Conservation (phyloP, 2,888 invertebrate species). For the Parnassius smintheus region DNA sequence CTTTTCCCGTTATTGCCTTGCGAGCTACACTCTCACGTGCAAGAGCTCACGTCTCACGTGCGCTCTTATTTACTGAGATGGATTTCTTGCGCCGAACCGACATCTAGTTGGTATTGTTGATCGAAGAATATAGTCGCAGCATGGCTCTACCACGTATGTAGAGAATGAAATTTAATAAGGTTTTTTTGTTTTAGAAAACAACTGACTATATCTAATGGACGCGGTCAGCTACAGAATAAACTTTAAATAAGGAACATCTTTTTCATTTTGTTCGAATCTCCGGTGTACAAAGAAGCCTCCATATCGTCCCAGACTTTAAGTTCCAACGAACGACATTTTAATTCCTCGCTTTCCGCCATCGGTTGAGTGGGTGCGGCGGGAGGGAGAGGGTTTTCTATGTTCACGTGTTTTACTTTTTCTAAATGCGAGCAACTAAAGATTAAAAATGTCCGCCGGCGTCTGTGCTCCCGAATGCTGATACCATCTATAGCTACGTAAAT, state of each 20-base stretch:
- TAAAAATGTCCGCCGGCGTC: conserved; percentile 22
- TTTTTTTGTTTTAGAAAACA: background rate
- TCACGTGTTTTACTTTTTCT: conserved; percentile 17
- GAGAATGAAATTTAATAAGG: too few species aligned
- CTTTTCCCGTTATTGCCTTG: too few species aligned
- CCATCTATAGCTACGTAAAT: conserved; percentile 16
- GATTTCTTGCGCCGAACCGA: too few species aligned
- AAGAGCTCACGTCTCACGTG: too few species aligned
- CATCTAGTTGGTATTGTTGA: too few species aligned
- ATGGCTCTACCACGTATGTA: too few species aligned
- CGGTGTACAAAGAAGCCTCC: conserved; percentile 22
- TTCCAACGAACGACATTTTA: conserved; percentile 26
- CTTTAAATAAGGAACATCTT: conserved; percentile 16
- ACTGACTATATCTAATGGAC: conserved; percentile 2
- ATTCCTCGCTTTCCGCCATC: conserved; percentile 16
- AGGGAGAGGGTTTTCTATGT: conserved; percentile 13
- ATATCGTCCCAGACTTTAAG: conserved; percentile 25
- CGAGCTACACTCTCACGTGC: too few species aligned
- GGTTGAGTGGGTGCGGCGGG: conserved; percentile 1
- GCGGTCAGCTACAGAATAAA: conserved; percentile 6
- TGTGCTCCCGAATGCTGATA: conserved; percentile 11
- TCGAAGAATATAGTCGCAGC: too few species aligned
- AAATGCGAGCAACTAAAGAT: conserved; percentile 22
- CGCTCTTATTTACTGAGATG: too few species aligned
- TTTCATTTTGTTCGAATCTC: conserved; percentile 22